Conservation (phyloP, 2,113 vertebrate species). For the Nothocercus julius region DNA sequence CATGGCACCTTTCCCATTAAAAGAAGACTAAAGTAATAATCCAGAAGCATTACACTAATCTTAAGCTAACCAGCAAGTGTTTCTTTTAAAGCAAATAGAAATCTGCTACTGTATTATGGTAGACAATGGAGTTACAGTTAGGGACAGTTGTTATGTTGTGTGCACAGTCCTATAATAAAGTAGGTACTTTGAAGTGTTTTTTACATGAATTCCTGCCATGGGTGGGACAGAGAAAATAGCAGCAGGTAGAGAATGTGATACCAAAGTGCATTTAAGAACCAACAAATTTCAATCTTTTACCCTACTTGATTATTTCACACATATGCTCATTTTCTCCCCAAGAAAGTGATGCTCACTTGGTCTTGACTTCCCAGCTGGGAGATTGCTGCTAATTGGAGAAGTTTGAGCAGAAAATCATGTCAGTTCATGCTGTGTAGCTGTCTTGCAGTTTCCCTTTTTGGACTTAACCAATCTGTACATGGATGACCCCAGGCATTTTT, state of each 20-base stretch:
- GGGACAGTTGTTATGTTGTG: neutral
- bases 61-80: neutral
- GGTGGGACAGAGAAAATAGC: neutral
- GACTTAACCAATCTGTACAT: neutral
- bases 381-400: neutral
- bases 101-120: neutral
- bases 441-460: neutral
- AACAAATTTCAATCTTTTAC: neutral
- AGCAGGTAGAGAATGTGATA: neutral
- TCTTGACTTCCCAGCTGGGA: neutral
- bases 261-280: neutral
- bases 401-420: accelerated
- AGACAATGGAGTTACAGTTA: neutral
- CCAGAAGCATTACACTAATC: accelerated
- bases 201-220: accelerated
- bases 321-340: accelerated
- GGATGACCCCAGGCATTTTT: neutral
- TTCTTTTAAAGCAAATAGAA: neutral
- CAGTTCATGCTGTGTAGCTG: neutral
- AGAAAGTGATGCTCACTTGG: neutral
- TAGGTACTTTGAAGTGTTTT: neutral
- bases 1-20: neutral
- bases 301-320: neutral
- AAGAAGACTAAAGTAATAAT: neutral
- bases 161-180: neutral